A percentile compares a stretch with the other conserved stretches of the same genome.
Conservation (phyloP, 2,888 invertebrate species). For the Protophormia terraenovae region DNA sequence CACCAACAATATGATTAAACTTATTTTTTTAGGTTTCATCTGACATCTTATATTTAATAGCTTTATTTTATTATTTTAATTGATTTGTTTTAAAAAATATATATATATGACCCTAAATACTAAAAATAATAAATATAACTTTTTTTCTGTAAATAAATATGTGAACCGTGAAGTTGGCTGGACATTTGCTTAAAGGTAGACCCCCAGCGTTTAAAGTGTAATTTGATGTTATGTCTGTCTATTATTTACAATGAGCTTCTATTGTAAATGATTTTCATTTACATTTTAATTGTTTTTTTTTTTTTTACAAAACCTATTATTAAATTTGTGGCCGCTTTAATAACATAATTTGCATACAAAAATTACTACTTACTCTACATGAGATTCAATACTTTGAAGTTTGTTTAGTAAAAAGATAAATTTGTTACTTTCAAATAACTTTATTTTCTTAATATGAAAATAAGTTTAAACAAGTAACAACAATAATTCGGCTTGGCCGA, state of each 20-base stretch:
- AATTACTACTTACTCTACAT: not conserved
- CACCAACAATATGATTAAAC: not conserved
- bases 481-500: too few species aligned
- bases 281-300: too few species aligned
- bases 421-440: too few species aligned
- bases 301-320: slow-evolving; percentile 2
- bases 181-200: not conserved
- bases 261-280: not conserved
- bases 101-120: not conserved
- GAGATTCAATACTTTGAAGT: not conserved
- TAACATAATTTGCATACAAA: slow-evolving; percentile 6
- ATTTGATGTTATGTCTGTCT: slow-evolving; percentile 28
- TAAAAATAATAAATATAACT: not conserved
- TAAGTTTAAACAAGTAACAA: too few species aligned
- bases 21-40: not conserved
- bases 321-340: not conserved
- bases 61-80: not conserved
- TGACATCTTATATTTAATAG: not conserved
- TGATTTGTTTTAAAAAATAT: not conserved
- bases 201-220: not conserved
- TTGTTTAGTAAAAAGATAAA: not conserved
- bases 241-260: slow-evolving; percentile 19
- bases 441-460: too few species aligned
- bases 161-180: slow-evolving; percentile 30
- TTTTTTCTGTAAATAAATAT: not conserved